Conservation (phyloP, 1,140 invertebrate species). For the Stegodyphus mimosarum region DNA sequence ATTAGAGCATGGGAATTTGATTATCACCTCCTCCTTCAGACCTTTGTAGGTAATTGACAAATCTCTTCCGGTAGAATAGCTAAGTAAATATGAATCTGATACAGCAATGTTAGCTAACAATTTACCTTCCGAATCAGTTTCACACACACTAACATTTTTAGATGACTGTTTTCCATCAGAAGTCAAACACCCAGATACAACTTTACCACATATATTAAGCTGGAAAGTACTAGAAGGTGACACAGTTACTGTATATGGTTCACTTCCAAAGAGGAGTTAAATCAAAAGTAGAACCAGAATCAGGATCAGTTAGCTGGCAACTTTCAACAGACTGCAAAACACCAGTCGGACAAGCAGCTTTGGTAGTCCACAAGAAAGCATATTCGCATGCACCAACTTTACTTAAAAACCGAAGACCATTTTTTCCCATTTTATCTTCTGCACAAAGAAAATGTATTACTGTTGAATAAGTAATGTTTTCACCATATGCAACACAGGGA, state of each 20-base stretch:
- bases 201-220: constrained; percentile 52
- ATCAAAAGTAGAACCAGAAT: constrained; percentile 63
- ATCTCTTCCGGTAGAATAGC: constrained; percentile 28
- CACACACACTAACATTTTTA: constrained; percentile 42
- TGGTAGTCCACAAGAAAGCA: constrained; percentile 65
- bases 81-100: constrained; percentile 19
- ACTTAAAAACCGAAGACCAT: constrained; percentile 42
- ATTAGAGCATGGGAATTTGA: constrained; percentile 36
- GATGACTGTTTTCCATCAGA: neutral
- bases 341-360: constrained; percentile 65
- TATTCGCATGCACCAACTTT: constrained; percentile 65
- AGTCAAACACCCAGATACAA: neutral
- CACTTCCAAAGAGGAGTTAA: neutral
- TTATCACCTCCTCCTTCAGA: neutral
- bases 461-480: constrained; percentile 63
- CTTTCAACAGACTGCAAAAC: constrained; percentile 53
- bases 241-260: constrained; percentile 12
- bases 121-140: constrained; percentile 7
- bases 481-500: constrained; percentile 62
- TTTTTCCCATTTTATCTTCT: constrained; percentile 37
- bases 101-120: constrained; percentile 5
- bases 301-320: constrained; percentile 65
- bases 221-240: constrained; percentile 17
- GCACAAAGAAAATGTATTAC: constrained; percentile 66
- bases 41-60: constrained; percentile 32